phyloP scores from a whole-genome alignment of 2,113 vertebrate genomes.

The Coptodon bakossiorum region DNA sequence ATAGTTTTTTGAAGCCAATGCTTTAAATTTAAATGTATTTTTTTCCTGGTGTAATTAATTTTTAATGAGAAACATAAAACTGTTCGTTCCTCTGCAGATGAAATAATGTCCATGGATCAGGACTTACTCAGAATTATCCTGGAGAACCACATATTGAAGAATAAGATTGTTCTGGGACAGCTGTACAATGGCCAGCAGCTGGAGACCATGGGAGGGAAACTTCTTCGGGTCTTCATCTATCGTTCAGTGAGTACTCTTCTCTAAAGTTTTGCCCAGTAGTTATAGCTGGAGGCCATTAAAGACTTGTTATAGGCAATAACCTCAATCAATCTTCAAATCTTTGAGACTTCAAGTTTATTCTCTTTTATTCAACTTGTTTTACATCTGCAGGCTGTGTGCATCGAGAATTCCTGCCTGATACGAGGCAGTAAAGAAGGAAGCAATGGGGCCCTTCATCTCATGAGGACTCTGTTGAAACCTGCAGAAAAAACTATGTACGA shows the following conservation, averaged over 20 bases:
- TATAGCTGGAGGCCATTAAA: neutral
- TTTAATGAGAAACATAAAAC: neutral
- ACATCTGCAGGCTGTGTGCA: slow-evolving; percentile 82
- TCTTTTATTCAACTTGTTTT: neutral
- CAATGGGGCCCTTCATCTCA: slow-evolving; percentile 89
- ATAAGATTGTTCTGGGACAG: slow-evolving; percentile 82
- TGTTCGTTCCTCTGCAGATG: slow-evolving; percentile 67
- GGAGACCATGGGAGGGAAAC: slow-evolving; percentile 87
- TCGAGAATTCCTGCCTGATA: slow-evolving; percentile 94
- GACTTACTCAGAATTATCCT: slow-evolving; percentile 80
- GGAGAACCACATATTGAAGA: slow-evolving; percentile 90
- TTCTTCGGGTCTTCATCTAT: slow-evolving; percentile 90
- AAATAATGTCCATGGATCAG: slow-evolving; percentile 87
- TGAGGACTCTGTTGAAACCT: slow-evolving; percentile 81
- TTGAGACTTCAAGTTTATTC: neutral
- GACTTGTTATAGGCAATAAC: neutral
- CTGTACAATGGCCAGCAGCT: slow-evolving; percentile 90
- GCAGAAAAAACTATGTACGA: slow-evolving; percentile 80
- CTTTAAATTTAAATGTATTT: neutral
- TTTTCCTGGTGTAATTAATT: neutral
- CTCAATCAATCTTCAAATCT: neutral
- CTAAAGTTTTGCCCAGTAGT: neutral
- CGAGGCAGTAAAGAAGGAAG: slow-evolving; percentile 92
- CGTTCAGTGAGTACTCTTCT: slow-evolving; percentile 81
- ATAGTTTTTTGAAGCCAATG: neutral